Evolutionary conservation across 2,888 invertebrate species (phyloP).

Genomic region (Odontomyia ornata): DNA sequence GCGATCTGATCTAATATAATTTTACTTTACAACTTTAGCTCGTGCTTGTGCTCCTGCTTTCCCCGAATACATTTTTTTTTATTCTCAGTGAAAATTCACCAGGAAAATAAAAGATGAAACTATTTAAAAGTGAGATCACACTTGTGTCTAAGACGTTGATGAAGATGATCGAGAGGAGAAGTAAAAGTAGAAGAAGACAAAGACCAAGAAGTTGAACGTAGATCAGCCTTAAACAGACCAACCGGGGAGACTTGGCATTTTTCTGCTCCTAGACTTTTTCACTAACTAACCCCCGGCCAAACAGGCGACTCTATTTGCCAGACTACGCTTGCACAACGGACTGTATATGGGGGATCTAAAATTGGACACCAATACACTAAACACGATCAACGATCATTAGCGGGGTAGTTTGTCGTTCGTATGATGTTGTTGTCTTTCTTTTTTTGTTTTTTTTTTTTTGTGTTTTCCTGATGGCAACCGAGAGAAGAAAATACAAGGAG

Average conservation of each 20-base stretch:
- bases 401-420: not conserved
- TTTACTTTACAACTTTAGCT: too few relatives aligned
- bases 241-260: slow-evolving; percentile 23
- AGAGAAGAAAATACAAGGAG: not conserved
- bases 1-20: slow-evolving; percentile 1
- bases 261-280: not conserved
- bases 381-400: slow-evolving; percentile 23
- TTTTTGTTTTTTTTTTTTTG: not conserved
- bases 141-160: not conserved
- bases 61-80: not conserved
- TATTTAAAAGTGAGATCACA: not conserved
- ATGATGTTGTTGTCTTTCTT: not conserved
- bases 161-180: too few relatives aligned
- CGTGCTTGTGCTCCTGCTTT: not conserved
- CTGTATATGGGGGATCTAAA: slow-evolving; percentile 53
- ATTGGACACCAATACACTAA: slow-evolving; percentile 51
- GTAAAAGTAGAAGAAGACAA: slow-evolving; percentile 20
- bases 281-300: slow-evolving; percentile 7
- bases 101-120: not conserved
- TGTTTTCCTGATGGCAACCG: not conserved
- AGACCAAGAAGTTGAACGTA: not conserved
- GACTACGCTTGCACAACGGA: slow-evolving; percentile 1
- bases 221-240: slow-evolving; percentile 36
- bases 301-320: not conserved
- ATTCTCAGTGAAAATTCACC: not conserved